These are phyloP conservation scores for Galago senegalensis DNA, from an alignment of 2,797 vertebrate genomes.

Conservation along the genomic window DNA sequence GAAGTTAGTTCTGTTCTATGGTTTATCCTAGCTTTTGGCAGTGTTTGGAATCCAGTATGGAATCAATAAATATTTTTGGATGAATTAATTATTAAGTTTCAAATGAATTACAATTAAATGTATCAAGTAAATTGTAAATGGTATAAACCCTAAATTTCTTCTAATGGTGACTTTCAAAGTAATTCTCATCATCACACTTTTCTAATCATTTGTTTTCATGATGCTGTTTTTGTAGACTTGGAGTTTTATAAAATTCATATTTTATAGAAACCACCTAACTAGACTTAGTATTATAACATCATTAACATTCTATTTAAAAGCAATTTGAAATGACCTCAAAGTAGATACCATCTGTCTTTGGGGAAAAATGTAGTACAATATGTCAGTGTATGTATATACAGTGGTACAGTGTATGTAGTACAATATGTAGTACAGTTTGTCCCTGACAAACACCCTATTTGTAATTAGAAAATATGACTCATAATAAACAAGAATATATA, in stretches of 20 bases:
- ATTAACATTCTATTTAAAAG: background rate
- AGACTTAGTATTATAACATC: background rate
- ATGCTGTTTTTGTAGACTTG: background rate
- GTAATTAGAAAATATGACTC: background rate
- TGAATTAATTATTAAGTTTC: background rate
- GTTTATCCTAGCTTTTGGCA: background rate
- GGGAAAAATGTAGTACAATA: background rate
- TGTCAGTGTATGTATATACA: too few relatives aligned
- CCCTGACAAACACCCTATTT: background rate
- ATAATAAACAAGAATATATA: background rate
- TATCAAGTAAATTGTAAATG: background rate
- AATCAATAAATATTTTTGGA: constrained; percentile 1
- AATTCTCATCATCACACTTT: background rate
- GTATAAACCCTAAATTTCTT: background rate
- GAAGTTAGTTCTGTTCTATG: background rate
- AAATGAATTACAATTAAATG: background rate
- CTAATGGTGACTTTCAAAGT: background rate
- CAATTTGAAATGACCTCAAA: background rate
- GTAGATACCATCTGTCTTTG: background rate
- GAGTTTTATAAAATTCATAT: background rate
- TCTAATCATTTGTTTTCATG: background rate
- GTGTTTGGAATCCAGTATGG: background rate
- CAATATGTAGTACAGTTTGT: too few relatives aligned
- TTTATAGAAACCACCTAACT: constrained; percentile 24
- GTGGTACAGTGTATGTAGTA: too few relatives aligned